These are phyloP conservation scores for Erythrocercus mccallii DNA, from an alignment of 2,113 vertebrate genomes.

Conservation along the genomic window DNA sequence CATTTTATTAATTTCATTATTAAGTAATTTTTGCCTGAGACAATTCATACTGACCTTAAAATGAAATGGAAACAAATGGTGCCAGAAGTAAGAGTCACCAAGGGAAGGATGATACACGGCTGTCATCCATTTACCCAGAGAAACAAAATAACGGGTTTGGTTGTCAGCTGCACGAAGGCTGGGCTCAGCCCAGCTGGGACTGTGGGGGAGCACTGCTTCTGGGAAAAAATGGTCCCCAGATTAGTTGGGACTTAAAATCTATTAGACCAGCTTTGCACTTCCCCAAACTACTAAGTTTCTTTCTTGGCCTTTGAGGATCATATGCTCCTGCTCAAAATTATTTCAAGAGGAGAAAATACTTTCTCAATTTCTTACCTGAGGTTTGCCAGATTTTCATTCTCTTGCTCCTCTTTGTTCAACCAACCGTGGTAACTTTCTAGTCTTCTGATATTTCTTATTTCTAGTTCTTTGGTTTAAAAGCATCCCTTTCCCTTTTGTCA, in stretches of 20 bases:
- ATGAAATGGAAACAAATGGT: slow-evolving; percentile 46
- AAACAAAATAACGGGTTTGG: not conserved
- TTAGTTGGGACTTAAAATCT: not conserved
- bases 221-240: not conserved
- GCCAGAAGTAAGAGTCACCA: slow-evolving; percentile 37
- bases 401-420: not conserved
- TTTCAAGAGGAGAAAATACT: not conserved
- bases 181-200: not conserved
- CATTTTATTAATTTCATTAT: slow-evolving; percentile 24
- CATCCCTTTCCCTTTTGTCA: not conserved
- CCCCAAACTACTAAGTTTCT: not conserved
- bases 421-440: not conserved
- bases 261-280: not conserved
- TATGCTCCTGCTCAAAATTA: not conserved
- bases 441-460: not conserved
- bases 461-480: not conserved
- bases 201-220: not conserved
- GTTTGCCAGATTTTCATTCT: not conserved
- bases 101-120: not conserved
- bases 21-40: slow-evolving; percentile 29
- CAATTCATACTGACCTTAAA: slow-evolving; percentile 45
- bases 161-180: not conserved
- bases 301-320: not conserved
- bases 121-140: not conserved
- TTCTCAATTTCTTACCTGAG: not conserved